A percentile compares a stretch with the other conserved stretches of the same genome.
Conservation (phyloP, 2,888 invertebrate species). For the Folsomia candida region DNA sequence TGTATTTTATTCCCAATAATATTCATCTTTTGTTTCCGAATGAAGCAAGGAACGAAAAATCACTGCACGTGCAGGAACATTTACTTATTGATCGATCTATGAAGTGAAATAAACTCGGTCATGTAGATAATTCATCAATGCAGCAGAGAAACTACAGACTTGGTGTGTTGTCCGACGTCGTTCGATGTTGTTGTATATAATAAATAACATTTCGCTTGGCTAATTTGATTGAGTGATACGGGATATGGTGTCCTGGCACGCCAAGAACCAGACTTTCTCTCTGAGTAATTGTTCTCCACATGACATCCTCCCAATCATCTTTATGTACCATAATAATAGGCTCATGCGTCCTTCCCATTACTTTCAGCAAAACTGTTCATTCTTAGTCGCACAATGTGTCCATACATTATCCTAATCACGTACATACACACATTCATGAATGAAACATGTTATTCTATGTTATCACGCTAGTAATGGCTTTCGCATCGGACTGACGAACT, state of each 20-base stretch:
- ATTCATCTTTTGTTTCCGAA: too few species aligned
- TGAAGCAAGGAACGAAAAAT: too few species aligned
- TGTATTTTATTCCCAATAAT: too few species aligned
- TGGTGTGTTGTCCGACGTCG: neutral
- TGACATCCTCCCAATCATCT: too few species aligned
- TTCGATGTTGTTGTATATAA: neutral
- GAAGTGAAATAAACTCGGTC: neutral
- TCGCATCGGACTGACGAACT: too few species aligned
- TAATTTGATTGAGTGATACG: slow-evolving; percentile 23
- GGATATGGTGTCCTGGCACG: slow-evolving; percentile 11
- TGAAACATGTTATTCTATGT: too few species aligned
- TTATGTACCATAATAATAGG: neutral
- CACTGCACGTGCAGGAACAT: too few species aligned
- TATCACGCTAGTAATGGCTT: too few species aligned
- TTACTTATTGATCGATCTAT: neutral
- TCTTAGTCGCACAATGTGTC: too few species aligned
- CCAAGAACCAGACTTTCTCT: neutral
- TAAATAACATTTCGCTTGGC: neutral
- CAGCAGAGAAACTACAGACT: neutral
- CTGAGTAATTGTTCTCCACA: neutral
- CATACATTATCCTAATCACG: too few species aligned
- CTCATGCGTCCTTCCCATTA: neutral
- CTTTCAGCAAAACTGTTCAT: too few species aligned
- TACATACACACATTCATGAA: too few species aligned
- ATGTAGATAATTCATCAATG: neutral